Percentiles rank a stretch among this genome's conserved stretches.
phyloP scores from a whole-genome alignment of 2,797 vertebrate species.

The Pempheris klunzingeri region DNA sequence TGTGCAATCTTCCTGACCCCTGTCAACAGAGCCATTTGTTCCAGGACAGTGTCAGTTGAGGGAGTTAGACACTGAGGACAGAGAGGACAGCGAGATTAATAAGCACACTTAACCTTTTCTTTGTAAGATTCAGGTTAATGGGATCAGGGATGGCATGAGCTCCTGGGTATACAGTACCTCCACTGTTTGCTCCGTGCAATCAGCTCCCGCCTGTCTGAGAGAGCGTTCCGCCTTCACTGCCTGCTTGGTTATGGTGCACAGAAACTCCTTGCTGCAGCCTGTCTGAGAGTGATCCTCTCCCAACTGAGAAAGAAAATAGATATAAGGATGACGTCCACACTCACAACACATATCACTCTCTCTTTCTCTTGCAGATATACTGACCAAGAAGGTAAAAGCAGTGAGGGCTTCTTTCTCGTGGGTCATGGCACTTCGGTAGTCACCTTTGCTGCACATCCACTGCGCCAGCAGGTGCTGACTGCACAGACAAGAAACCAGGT shows the following conservation, averaged over 20 bases:
- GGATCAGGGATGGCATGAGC: not conserved
- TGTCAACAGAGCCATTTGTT: conserved; percentile 87
- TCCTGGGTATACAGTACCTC: conserved; percentile 64
- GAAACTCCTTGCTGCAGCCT: conserved; percentile 85
- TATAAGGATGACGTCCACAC: not conserved
- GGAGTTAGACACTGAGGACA: conserved; percentile 81
- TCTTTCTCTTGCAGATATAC: conserved; percentile 27
- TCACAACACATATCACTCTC: not conserved
- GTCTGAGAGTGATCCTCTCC: conserved; percentile 87
- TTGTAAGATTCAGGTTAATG: not conserved
- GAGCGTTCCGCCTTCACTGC: conserved; percentile 89
- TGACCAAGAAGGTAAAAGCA: conserved; percentile 85
- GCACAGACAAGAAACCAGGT: conserved; percentile 34
- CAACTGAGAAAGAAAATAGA: conserved; percentile 72
- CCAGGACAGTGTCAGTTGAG: conserved; percentile 80
- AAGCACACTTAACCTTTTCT: not conserved
- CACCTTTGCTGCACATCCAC: conserved; percentile 85
- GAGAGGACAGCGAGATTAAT: not conserved
- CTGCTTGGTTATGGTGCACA: conserved; percentile 87
- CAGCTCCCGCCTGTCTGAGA: conserved; percentile 84
- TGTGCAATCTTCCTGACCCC: conserved; percentile 82
- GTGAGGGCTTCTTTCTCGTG: conserved; percentile 88
- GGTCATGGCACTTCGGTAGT: conserved; percentile 87
- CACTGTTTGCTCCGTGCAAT: conserved; percentile 75
- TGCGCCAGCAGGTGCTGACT: conserved; percentile 89